Base-by-base conservation (phyloP, 1,140 invertebrate genomes). In the Drosophila pseudoananassae region DNA sequence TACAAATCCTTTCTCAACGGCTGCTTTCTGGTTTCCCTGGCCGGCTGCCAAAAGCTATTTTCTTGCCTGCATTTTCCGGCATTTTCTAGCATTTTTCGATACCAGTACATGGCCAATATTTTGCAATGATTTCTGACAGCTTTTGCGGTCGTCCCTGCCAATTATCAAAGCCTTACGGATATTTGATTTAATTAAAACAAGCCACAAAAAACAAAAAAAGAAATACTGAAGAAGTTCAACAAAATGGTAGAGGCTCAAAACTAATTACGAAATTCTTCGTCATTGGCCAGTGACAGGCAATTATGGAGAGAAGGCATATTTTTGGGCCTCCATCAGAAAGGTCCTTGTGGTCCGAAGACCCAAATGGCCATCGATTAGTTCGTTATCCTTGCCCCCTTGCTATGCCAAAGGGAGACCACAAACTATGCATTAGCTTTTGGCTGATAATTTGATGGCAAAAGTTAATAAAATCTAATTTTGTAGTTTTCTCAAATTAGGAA, bases 101-200 rank as follows among this genome's bases (percentile, higher is more conserved):
- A 60, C 33, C 38, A 45, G 38, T 36, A 43, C 47, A 60, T 65
- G 66, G 79, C 79, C 80, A 84, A 84, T 84, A 87, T 78, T 77
- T 78, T 64, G 74, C 82, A 78, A 85, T 82, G 81, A 85, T 85
- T 85, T 85, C 57, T 61, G 81, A 85, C 81, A 85, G 82, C 65
- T 29, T 53, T 68, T 76, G 77, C 60, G 68, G 63, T 56, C 46
- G 52, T 33, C 33, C 33, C 9, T 45, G 63, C 61, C 70, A 77
- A 81, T 81, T 81, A 85, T 76, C 59, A 75, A 56, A 59, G 49
- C 55, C 60, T 60, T 77, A 70, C 56, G 61, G 51, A 74, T 63
- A 36, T 81, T 40, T 76, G 65, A 80, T 84, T 84, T 80, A 84
- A 87, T 84, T 87, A 63, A 61, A 82, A 49, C 43, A 25, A 45